Evolutionary conservation across 2,888 invertebrate genomes (phyloP), one percentile per base, ranked within the genome.

Genomic region (Pseudolycoriella hygida): DNA sequence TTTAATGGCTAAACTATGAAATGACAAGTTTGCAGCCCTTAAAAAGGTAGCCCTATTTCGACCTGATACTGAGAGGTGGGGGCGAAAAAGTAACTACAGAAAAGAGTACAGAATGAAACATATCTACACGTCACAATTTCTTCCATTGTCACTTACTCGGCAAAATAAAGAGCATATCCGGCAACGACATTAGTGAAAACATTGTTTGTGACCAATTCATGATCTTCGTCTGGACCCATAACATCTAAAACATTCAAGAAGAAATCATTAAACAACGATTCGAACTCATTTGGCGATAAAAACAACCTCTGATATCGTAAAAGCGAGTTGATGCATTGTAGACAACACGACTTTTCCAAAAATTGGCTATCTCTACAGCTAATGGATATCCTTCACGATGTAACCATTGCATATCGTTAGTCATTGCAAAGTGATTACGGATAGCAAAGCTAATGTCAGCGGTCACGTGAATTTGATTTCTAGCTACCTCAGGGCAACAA

Each of bases 181-280:
- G 71, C 70, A 0, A 72, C 67, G 0, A 73, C 71, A 53, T 75
- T 76, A 2, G 76, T 76, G 50, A 71, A 75, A 0, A 64, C 70
- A 3, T 73, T 74, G 48, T 76, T 75, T 14, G 67, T 68, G 2
- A 75, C 61, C 51, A 73, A 69, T 20, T 55, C 60, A 53, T 75
- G 74, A 54, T 74, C 73, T 63, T 76, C 75, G 50, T 75, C 75
- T 1, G 75, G 75, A 1, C 75, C 75, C 74, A 75, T 75, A 4
- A 76, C 71, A 60, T 69, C 71, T 73, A 17, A 40, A 32, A 12
- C 14, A 45, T 2, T 46, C n/a, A 15, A 14, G 15, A 18, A 10
- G 31, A 18, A 11, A 15, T 5, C 17, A 12, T 19, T 18, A 17
- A 4, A 3, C 14, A 18, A 18, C 34, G 5, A 34, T 43, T 18